Evolutionary conservation across 2,888 invertebrate genomes (phyloP), one percentile per base, ranked within the genome.

Genomic region (Andrena bucephala): DNA sequence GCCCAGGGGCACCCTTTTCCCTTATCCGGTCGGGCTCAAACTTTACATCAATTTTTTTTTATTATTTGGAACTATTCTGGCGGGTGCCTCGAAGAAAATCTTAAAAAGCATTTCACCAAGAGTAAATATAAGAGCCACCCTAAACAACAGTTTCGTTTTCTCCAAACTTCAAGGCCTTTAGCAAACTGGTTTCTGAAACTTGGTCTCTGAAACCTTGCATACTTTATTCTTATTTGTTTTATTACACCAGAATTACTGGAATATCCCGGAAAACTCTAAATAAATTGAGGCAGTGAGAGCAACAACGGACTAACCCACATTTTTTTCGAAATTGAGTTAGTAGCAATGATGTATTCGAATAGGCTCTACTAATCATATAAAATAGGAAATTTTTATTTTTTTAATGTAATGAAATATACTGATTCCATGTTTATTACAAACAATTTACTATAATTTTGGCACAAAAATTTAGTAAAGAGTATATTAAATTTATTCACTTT

Each of bases 101-200:
- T 16, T 16, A 4, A 42, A 42, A 42, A 3, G 16, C 4, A 16
- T 42, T 42, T 42, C 42, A 5, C 0, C 16, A 13, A 16, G 42
- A 5, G 1, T 42, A 16, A 42, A 42, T 16, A 5, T 16, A 16
- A 5, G 16, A 5, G 42, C n/a, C n/a, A 5, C 29, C 31, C 50
- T 16, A 57, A 27, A 27, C 72, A 66, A 54, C 33, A 65, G 68
- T 59, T 36, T 63, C 33, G 54, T 54, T 54, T 74, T 67, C 20
- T 33, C 29, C 1, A 65, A 7, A 68, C 82, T 84, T 89, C 90
- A 90, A 87, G 90, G 90, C 7, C 87, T 81, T 52, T 10, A 33
- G 3, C 31, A 77, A 86, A 89, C 88, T 80, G 85, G 87, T 88
- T 88, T 90, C 66, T 72, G 57, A 60, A 59, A 63, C 31, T 27